Percentiles rank a stretch among this genome's conserved stretches.
These are phyloP conservation scores for Gnathonemus echidnorhynchus DNA, from an alignment of 2,113 vertebrate species.

Conservation along the genomic window DNA sequence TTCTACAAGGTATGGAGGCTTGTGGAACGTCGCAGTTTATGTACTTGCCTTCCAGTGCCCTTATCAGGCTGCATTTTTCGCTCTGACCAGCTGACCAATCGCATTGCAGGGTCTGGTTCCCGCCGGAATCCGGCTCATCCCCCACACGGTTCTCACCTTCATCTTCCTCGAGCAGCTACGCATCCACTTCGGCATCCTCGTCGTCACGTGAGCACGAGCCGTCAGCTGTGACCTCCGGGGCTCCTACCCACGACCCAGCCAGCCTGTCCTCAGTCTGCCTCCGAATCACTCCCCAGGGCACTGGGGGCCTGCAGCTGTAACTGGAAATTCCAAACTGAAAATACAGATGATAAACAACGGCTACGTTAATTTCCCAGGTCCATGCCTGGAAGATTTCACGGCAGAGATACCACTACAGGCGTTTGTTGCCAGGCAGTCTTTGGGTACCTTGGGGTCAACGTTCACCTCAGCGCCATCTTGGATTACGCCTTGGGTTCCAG, in stretches of 20 bases:
- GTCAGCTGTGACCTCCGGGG: neutral
- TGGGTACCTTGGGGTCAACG: neutral
- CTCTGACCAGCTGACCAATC: neutral
- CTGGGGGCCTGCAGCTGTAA: neutral
- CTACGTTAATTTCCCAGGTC: neutral
- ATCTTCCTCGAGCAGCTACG: constrained; percentile 64
- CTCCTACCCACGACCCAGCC: neutral
- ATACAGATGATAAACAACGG: neutral
- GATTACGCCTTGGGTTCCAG: neutral
- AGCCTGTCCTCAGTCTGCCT: neutral
- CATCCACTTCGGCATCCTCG: constrained; percentile 55
- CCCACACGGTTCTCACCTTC: constrained; percentile 64
- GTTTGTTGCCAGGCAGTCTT: neutral
- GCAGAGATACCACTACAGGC: neutral
- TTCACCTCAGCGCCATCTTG: neutral
- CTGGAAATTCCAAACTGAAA: neutral
- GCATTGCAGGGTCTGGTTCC: constrained; percentile 57
- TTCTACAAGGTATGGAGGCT: constrained; percentile 70
- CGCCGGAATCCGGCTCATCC: constrained; percentile 59
- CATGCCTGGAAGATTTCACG: neutral
- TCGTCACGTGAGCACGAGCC: constrained; percentile 36
- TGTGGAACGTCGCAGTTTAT: neutral
- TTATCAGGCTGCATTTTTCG: neutral
- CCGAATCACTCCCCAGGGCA: neutral
- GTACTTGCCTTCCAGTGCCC: neutral